phyloP scores from a whole-genome alignment of 2,797 vertebrate species.

The Brachyrhaphis roseni region DNA sequence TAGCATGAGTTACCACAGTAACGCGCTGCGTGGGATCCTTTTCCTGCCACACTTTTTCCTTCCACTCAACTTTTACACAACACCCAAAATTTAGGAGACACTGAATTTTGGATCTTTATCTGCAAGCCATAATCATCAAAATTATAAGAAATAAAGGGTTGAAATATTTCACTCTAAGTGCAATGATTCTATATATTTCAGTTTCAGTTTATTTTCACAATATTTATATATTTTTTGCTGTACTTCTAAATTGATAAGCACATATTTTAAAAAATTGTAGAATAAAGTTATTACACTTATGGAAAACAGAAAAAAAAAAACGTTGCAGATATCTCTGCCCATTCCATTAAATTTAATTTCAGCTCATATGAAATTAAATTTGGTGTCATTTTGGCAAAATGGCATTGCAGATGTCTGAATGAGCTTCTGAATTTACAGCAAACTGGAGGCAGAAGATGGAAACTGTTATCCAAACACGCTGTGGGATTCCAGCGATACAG shows the following conservation, averaged over 20 bases:
- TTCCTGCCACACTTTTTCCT: background rate
- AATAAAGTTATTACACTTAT: too few species aligned
- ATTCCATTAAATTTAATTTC: background rate
- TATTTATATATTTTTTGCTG: background rate
- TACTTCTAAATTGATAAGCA: background rate
- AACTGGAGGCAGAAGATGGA: background rate
- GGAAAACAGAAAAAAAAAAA: background rate
- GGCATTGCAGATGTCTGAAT: background rate
- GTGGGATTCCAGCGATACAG: conserved; percentile 8
- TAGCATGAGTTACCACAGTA: background rate
- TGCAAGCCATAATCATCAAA: background rate
- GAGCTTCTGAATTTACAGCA: background rate
- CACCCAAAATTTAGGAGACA: background rate
- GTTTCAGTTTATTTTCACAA: background rate
- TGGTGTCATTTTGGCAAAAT: background rate
- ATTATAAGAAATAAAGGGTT: background rate
- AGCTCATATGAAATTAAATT: background rate
- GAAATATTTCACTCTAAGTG: background rate
- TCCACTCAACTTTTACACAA: background rate
- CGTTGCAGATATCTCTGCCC: background rate
- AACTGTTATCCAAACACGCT: background rate
- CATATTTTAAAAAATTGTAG: background rate
- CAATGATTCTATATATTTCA: background rate
- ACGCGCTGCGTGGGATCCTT: background rate
- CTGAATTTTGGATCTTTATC: background rate